Evolutionary conservation across 53 echinoderm and acorn worm genomes (phyloP), one percentile per base, ranked within the genome.

Genomic region (Paracentrotus lividus): DNA sequence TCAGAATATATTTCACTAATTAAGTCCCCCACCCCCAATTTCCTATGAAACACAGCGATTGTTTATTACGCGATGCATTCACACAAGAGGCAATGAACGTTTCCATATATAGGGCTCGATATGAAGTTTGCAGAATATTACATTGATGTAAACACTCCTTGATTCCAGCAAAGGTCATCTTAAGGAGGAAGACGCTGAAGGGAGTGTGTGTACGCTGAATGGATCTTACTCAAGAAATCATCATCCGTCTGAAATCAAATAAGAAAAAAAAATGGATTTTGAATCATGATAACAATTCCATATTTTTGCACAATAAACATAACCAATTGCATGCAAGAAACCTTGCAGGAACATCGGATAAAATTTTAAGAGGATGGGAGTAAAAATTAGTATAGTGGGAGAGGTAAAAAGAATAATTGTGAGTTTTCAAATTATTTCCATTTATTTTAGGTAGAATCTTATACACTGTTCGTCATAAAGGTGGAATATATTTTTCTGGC

Each of bases 161-260:
- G 26, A 78, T 78, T 40, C 72, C 36, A 38, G 40, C 36, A 67
- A 47, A 47, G 81, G 26, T 45, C 38, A 14, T 72, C 75, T 92
- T 92, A 92, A 10, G 92, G 92, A 23, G 92, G 92, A 16, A 24
- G 92, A 20, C 81, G 54, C 43, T 92, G 92, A 14, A 36, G 43
- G 42, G 92, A 77, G 38, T 95, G 89, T 43, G 78, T 51, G 65
- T 96, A 96, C 12, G 95, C 95, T 32, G 81, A 52, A 66, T 95
- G 85, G 9, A 96, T 94, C 90, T 95, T 95, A 94, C 88, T 76
- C 42, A 95, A 77, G 90, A 96, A 96, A 24, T 94, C 95, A 38
- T 93, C 93, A 90, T 96, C 96, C 18, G 93, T 97, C 96, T 96
- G 94, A 66, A 94, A 81, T 49, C 2, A 38, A 23, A 65, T 18